Evolutionary conservation across 2,888 invertebrate species (phyloP).

Genomic region (Corythucha ciliata): DNA sequence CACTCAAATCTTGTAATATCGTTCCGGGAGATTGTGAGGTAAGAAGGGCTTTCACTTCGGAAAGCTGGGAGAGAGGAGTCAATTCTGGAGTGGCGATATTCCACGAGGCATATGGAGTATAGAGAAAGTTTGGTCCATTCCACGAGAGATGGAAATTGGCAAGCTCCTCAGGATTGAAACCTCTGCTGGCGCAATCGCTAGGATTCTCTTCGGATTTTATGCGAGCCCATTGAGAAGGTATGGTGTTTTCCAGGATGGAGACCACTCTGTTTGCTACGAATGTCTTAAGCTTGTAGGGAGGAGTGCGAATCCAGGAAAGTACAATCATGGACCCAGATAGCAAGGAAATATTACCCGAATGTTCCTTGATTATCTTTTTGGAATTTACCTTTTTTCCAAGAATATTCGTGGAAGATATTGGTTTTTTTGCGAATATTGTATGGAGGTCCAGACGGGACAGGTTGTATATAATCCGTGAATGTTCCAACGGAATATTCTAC

Average conservation of each 20-base stretch:
- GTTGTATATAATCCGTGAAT: too few species aligned
- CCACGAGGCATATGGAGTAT: background rate
- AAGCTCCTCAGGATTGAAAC: slow-evolving; percentile 13
- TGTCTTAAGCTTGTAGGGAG: slow-evolving; percentile 2
- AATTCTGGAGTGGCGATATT: too few species aligned
- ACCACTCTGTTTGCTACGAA: slow-evolving; percentile 8
- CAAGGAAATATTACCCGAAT: too few species aligned
- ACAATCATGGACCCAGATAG: slow-evolving; percentile 12
- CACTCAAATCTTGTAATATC: too few species aligned
- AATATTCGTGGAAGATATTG: too few species aligned
- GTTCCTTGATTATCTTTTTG: too few species aligned
- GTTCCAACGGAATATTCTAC: too few species aligned
- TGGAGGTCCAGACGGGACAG: too few species aligned
- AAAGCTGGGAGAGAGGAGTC: too few species aligned
- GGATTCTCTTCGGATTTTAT: slow-evolving; percentile 34
- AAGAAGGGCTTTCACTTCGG: background rate
- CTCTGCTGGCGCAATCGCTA: slow-evolving; percentile 36
- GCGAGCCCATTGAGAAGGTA: slow-evolving; percentile 6
- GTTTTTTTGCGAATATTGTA: too few species aligned
- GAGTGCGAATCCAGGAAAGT: slow-evolving; percentile 4
- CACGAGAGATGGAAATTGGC: slow-evolving; percentile 17
- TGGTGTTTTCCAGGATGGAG: background rate
- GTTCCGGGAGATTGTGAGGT: too few species aligned
- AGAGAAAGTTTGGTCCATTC: slow-evolving; percentile 15
- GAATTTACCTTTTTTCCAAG: too few species aligned